phyloP scores from a whole-genome alignment of 2,888 invertebrate genomes.

The Sericinus montela region DNA sequence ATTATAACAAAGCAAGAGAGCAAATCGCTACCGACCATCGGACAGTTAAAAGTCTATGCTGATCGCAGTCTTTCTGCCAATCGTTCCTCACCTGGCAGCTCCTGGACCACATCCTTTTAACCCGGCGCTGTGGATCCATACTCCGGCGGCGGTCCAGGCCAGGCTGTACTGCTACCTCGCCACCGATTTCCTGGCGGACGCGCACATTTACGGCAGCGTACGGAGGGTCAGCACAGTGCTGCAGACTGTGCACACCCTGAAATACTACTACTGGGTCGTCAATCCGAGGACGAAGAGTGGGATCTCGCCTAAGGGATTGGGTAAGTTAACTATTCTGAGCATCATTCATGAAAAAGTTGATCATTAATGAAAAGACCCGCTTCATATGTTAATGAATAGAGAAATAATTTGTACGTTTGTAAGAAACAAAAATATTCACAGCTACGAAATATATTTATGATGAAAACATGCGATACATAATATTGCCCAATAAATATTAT shows the following conservation, averaged over 20 bases:
- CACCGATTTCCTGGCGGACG: constrained; percentile 98
- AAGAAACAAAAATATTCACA: too few relatives aligned
- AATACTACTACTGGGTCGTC: constrained; percentile 99
- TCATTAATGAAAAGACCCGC: too few relatives aligned
- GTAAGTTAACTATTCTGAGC: constrained; percentile 82
- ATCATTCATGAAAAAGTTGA: too few relatives aligned
- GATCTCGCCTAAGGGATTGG: constrained; percentile 95
- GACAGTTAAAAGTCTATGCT: constrained; percentile 74
- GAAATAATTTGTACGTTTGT: too few relatives aligned
- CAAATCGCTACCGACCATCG: constrained; percentile 68
- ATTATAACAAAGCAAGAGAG: constrained; percentile 53
- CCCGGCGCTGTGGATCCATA: constrained; percentile 99
- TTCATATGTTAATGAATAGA: too few relatives aligned
- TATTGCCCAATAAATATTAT: too few relatives aligned
- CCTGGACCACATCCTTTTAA: constrained; percentile 99
- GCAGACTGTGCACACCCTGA: constrained; percentile 98
- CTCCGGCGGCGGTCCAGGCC: constrained; percentile 96
- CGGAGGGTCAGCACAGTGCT: constrained; percentile 97
- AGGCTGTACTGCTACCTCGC: constrained; percentile 98
- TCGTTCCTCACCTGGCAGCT: constrained; percentile 96
- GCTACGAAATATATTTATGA: too few relatives aligned
- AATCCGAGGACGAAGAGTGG: constrained; percentile 97
- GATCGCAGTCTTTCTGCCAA: constrained; percentile 93
- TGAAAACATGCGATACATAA: too few relatives aligned
- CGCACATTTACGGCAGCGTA: constrained; percentile 98